Percentiles rank a stretch among this genome's conserved stretches.
These are phyloP conservation scores for Peromyscus attwateri DNA, from an alignment of 2,797 vertebrate genomes.

Conservation along the genomic window DNA sequence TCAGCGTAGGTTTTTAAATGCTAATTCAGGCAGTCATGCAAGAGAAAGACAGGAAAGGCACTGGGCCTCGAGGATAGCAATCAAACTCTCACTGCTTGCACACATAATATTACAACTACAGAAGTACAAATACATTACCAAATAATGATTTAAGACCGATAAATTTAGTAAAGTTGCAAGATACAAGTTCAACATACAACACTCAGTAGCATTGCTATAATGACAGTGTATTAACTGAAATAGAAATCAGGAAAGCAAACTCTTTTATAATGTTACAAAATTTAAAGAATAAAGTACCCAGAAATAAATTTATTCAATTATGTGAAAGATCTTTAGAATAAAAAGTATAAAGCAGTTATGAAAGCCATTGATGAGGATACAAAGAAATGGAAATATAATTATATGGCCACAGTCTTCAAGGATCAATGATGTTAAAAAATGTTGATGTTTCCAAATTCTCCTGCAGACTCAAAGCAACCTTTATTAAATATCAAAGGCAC, in stretches of 20 bases:
- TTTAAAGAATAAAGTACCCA: not conserved
- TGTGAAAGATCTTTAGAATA: not conserved
- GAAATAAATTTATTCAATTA: not conserved
- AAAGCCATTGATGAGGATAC: not conserved
- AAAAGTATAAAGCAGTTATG: not conserved
- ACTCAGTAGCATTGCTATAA: too few relatives aligned
- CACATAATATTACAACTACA: not conserved
- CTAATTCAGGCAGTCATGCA: not conserved
- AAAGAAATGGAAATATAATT: not conserved
- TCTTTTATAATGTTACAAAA: not conserved
- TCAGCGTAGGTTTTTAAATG: not conserved
- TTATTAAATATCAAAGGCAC: not conserved
- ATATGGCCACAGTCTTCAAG: not conserved
- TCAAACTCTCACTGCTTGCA: not conserved
- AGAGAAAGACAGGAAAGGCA: not conserved
- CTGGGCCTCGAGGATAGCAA: too few relatives aligned
- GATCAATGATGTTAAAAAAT: not conserved
- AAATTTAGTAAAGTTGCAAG: not conserved
- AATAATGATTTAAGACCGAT: not conserved
- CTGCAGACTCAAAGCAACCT: not conserved
- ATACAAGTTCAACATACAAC: not conserved
- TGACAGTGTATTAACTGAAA: not conserved
- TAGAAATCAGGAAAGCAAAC: not conserved
- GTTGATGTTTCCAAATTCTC: not conserved
- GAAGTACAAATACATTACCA: not conserved